Percentiles rank a stretch among this genome's conserved stretches.
Evolutionary conservation across 2,113 vertebrate species (phyloP).

Genomic region (Cheilinus undulatus): DNA sequence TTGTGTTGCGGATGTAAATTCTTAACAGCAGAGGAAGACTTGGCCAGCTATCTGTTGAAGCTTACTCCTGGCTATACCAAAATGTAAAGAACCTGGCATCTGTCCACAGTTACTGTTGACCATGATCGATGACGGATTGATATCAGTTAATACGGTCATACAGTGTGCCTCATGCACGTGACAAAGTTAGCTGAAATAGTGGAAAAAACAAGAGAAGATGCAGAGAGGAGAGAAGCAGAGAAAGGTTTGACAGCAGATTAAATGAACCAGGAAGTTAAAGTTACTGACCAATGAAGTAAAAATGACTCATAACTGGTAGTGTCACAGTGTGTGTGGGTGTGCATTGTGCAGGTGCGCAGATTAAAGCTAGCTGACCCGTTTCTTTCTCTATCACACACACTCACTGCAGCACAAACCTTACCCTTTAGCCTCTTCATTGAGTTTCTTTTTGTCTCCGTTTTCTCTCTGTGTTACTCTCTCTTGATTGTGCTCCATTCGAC

Average conservation of each 20-base stretch:
- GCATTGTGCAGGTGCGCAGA: neutral
- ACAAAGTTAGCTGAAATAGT: neutral
- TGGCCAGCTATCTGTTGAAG: no score
- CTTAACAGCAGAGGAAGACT: no score
- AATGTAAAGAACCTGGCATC: no score
- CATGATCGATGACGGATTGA: no score
- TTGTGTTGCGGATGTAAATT: no score
- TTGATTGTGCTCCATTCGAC: slow-evolving; percentile 16
- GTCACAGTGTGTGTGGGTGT: neutral
- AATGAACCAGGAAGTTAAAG: slow-evolving; percentile 19
- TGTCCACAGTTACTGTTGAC: no score
- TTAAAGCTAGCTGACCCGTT: slow-evolving; percentile 7
- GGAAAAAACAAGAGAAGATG: neutral
- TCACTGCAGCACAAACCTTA: slow-evolving; percentile 7
- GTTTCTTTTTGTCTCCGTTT: slow-evolving; percentile 2
- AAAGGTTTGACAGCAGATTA: slow-evolving; percentile 25
- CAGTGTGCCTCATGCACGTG: neutral
- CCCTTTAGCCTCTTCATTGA: slow-evolving; percentile 19
- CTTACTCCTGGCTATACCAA: no score
- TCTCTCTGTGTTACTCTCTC: slow-evolving; percentile 5
- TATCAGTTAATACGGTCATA: no score
- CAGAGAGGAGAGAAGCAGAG: neutral
- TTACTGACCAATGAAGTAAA: slow-evolving; percentile 30
- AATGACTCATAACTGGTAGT: slow-evolving; percentile 5
- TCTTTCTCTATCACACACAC: neutral